These are phyloP conservation scores for Pantherophis guttatus DNA, from an alignment of 2,113 vertebrate genomes.

Conservation along the genomic window DNA sequence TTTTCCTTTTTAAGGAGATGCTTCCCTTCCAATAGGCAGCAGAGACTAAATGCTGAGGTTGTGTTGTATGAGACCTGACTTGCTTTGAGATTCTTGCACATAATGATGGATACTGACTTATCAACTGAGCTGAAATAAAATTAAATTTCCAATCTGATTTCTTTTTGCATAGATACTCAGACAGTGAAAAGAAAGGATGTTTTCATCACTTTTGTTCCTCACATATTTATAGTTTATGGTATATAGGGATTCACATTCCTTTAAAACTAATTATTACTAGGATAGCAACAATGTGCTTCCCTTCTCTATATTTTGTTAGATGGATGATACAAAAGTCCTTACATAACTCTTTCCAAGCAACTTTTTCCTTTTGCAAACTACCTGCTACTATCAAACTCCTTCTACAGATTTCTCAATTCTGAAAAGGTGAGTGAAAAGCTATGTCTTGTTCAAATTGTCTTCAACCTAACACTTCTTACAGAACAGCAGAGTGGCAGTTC, in stretches of 20 bases:
- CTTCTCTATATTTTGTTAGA: not conserved
- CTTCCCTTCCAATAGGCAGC: not conserved
- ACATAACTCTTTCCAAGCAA: not conserved
- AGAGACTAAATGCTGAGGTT: not conserved
- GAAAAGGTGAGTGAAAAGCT: not conserved
- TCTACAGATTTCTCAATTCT: not conserved
- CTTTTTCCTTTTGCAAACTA: not conserved
- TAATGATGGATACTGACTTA: not conserved
- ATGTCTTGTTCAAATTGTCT: slow-evolving; percentile 35
- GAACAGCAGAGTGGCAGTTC: slow-evolving; percentile 40
- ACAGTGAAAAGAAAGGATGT: not conserved
- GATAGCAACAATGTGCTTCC: not conserved
- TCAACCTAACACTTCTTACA: slow-evolving; percentile 31
- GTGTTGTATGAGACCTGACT: not conserved
- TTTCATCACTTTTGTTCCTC: not conserved
- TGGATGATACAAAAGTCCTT: too few species aligned
- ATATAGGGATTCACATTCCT: not conserved
- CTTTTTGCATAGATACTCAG: not conserved
- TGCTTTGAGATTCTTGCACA: not conserved
- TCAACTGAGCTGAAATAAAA: not conserved
- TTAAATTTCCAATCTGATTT: not conserved
- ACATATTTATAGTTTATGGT: not conserved
- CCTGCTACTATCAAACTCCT: not conserved
- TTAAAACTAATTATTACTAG: not conserved
- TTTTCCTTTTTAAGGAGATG: not conserved